These are phyloP conservation scores for Carcharodon carcharias DNA, from an alignment of 2,797 vertebrate genomes.

Conservation along the genomic window DNA sequence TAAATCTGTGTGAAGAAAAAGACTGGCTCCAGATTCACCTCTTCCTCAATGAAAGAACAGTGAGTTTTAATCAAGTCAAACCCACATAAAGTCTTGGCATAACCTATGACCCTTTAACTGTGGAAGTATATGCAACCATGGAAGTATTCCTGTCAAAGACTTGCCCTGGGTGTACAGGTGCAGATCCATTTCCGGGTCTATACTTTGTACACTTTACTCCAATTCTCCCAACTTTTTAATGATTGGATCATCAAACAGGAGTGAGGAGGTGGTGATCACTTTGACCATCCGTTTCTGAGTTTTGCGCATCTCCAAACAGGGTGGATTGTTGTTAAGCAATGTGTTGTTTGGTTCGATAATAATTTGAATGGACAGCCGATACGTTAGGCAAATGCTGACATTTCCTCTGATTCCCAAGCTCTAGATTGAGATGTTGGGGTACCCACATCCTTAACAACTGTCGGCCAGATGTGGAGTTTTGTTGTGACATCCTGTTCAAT, in stretches of 20 bases:
- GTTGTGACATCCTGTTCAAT: background rate
- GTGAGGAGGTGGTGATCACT: background rate
- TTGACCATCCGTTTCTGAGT: background rate
- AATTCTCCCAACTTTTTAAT: background rate
- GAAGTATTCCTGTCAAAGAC: background rate
- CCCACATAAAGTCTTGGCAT: background rate
- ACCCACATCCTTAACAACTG: too few species aligned
- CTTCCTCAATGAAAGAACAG: too few species aligned
- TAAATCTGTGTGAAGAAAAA: background rate
- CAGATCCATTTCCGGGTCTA: background rate
- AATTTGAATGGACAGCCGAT: too few species aligned
- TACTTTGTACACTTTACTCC: background rate
- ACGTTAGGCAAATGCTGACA: background rate
- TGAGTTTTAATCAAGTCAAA: background rate
- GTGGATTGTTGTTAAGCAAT: background rate
- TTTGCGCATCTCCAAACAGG: background rate
- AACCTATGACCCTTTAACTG: background rate
- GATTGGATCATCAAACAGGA: background rate
- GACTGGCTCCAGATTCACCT: background rate
- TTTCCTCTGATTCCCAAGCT: background rate
- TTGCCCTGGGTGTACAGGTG: background rate
- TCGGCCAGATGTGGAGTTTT: too few species aligned
- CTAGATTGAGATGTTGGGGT: background rate
- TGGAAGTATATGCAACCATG: background rate
- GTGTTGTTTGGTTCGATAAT: background rate